Evolutionary conservation across 2,888 invertebrate species (phyloP).

Genomic region (Tenthredo notha): DNA sequence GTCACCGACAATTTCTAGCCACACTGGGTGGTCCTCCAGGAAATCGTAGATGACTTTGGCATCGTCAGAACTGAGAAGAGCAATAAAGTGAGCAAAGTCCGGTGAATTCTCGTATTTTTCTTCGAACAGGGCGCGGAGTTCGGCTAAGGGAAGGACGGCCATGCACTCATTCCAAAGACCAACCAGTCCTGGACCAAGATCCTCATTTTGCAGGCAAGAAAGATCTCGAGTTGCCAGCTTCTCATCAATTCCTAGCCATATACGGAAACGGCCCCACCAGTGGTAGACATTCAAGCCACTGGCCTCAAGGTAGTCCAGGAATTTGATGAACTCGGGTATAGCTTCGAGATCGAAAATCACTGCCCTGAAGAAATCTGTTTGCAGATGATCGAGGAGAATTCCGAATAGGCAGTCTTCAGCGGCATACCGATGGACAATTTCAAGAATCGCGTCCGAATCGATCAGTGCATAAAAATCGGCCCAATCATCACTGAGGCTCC

Average conservation of each 20-base stretch:
- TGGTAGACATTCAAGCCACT: slow-evolving; percentile 59
- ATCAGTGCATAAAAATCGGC: slow-evolving; percentile 68
- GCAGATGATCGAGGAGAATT: too few species aligned
- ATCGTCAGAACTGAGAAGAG: slow-evolving; percentile 61
- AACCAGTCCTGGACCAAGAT: slow-evolving; percentile 57
- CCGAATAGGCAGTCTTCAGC: slow-evolving; percentile 60
- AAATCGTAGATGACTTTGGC: slow-evolving; percentile 63
- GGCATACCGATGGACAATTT: slow-evolving; percentile 63
- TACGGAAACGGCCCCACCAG: neutral
- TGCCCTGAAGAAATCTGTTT: slow-evolving; percentile 61
- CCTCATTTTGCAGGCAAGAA: too few species aligned
- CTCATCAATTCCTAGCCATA: slow-evolving; percentile 1
- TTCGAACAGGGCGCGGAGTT: slow-evolving; percentile 65
- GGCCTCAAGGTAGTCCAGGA: slow-evolving; percentile 59
- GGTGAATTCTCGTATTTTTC: slow-evolving; percentile 66
- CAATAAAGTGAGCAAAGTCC: slow-evolving; percentile 64
- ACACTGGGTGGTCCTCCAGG: slow-evolving; percentile 57
- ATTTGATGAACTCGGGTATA: slow-evolving; percentile 63
- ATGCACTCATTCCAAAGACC: slow-evolving; percentile 66
- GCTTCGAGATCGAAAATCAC: slow-evolving; percentile 62
- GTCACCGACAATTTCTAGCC: neutral
- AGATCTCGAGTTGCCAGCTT: too few species aligned
- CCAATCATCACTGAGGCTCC: slow-evolving; percentile 65
- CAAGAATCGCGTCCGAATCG: slow-evolving; percentile 62
- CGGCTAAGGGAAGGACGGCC: slow-evolving; percentile 64